Conservation (phyloP, 92 coral and sea anemone species). For the Umimayanthus kanabou region DNA sequence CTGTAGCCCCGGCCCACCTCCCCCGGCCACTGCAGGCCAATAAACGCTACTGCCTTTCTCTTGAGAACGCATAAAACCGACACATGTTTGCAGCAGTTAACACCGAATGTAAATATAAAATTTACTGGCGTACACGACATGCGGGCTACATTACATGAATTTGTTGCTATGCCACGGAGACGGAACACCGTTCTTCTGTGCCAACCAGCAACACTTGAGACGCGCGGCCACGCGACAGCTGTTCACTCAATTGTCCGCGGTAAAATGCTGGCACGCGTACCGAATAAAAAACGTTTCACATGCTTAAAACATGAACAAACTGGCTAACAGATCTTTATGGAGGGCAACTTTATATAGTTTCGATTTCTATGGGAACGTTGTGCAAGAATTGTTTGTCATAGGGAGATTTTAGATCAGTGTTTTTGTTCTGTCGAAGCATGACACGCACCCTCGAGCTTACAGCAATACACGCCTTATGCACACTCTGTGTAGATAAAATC, state of each 20-base stretch:
- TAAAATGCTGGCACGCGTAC: slow-evolving; percentile 7
- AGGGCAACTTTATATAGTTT: not conserved
- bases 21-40: not conserved
- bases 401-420: not conserved
- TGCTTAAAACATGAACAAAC: not conserved
- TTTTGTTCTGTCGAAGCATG: not conserved
- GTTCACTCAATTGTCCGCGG: slow-evolving; percentile 1
- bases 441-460: not conserved
- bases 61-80: not conserved
- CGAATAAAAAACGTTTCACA: not conserved
- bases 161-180: slow-evolving; percentile 13
- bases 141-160: not conserved
- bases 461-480: not conserved
- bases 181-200: slow-evolving; percentile 4
- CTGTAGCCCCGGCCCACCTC: not conserved
- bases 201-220: not conserved
- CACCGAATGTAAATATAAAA: not conserved
- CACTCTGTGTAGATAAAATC: slow-evolving; percentile 6
- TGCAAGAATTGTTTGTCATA: not conserved
- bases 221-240: slow-evolving; percentile 18
- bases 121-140: not conserved
- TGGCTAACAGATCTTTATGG: not conserved
- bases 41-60: not conserved
- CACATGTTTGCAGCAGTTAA: slow-evolving; percentile 10
- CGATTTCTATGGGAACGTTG: not conserved